These are phyloP conservation scores for Bombus breviceps DNA, from an alignment of 1,140 invertebrate species.

Conservation along the genomic window DNA sequence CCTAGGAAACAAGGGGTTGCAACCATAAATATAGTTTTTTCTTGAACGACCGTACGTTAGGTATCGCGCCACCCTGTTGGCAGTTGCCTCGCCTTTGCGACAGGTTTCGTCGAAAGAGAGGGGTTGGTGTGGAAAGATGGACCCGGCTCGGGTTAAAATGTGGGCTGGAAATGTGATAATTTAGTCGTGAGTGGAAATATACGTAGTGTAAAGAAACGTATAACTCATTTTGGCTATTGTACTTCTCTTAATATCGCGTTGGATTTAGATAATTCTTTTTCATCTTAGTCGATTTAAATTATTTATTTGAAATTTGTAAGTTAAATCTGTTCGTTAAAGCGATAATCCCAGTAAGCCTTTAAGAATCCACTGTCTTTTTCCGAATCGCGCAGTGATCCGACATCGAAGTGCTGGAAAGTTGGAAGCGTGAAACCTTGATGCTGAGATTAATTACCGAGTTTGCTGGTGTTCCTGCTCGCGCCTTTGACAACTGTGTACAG, in stretches of 20 bases:
- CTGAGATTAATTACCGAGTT: slow-evolving; percentile 32
- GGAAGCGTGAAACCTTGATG: not conserved
- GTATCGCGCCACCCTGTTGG: not conserved
- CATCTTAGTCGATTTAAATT: not conserved
- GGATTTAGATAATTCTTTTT: too few species aligned
- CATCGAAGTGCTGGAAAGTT: not conserved
- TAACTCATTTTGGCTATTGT: not conserved
- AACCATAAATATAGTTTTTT: slow-evolving; percentile 26
- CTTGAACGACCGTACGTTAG: slow-evolving; percentile 1
- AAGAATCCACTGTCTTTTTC: not conserved
- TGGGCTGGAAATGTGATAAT: not conserved
- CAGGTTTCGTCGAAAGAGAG: slow-evolving; percentile 12
- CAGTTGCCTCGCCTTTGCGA: slow-evolving; percentile 14
- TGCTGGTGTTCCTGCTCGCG: not conserved
- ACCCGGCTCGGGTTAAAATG: not conserved
- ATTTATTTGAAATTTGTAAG: not conserved
- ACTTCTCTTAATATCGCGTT: too few species aligned
- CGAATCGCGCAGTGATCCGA: not conserved
- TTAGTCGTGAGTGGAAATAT: not conserved
- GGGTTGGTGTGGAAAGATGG: not conserved
- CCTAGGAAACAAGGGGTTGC: slow-evolving; percentile 56
- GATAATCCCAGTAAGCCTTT: not conserved
- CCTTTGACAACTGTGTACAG: not conserved
- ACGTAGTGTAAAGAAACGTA: not conserved
- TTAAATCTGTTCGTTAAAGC: not conserved